Evolutionary conservation across 2,888 invertebrate species (phyloP).

Genomic region (Miltochrista miniata): DNA sequence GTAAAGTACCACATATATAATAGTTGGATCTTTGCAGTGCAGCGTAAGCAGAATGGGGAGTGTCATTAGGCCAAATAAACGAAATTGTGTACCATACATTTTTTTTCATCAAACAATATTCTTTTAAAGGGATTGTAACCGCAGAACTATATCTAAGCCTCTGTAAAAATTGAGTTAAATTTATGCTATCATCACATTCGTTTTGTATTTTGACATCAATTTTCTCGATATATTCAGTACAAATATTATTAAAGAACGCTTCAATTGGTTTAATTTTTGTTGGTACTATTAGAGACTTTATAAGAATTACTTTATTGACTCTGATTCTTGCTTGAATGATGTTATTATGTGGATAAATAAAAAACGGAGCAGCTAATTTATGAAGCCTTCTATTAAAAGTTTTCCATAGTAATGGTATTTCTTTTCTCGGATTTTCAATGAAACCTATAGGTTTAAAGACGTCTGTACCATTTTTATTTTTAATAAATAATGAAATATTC

Average conservation of each 20-base stretch:
- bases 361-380: slow-evolving; percentile 67
- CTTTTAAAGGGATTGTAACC: slow-evolving; percentile 66
- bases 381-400: slow-evolving; percentile 69
- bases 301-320: slow-evolving; percentile 72
- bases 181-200: slow-evolving; percentile 65
- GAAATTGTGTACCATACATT: slow-evolving; percentile 73
- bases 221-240: slow-evolving; percentile 66
- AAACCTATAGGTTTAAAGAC: slow-evolving; percentile 1
- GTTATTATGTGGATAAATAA: slow-evolving; percentile 63
- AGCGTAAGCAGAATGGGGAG: slow-evolving; percentile 63
- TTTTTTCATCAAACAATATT: slow-evolving; percentile 71
- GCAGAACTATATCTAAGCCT: slow-evolving; percentile 71
- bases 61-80: slow-evolving; percentile 67
- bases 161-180: slow-evolving; percentile 62
- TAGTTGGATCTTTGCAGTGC: slow-evolving; percentile 65
- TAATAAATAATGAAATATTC: slow-evolving; percentile 34
- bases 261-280: slow-evolving; percentile 43
- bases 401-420: slow-evolving; percentile 53
- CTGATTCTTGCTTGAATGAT: slow-evolving; percentile 63
- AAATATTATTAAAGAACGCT: slow-evolving; percentile 28
- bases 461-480: slow-evolving; percentile 32
- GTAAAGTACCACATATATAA: slow-evolving; percentile 44
- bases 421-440: too few relatives aligned
- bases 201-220: slow-evolving; percentile 62
- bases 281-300: slow-evolving; percentile 71